Conservation (phyloP, 2,113 vertebrate genomes). For the Pica pica region DNA sequence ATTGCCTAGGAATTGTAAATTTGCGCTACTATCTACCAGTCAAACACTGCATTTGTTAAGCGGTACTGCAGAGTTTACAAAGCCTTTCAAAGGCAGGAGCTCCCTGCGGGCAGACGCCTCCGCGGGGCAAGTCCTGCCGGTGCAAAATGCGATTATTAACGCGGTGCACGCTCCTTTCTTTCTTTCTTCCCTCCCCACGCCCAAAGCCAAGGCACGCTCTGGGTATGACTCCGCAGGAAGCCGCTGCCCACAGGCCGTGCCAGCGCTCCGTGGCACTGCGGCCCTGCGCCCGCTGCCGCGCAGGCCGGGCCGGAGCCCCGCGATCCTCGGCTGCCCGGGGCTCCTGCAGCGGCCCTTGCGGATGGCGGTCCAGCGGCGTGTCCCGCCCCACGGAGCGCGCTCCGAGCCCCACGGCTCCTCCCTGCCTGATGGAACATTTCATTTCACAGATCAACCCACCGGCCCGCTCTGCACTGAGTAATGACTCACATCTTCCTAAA, state of each 20-base stretch:
- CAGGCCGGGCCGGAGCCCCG: not conserved
- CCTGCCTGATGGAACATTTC: not conserved
- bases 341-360: not conserved
- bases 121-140: not conserved
- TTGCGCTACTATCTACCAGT: not conserved
- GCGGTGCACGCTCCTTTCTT: rapidly evolving
- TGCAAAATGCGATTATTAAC: not conserved
- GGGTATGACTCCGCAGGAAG: not conserved
- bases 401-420: not conserved
- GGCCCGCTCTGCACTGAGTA: not conserved
- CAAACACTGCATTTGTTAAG: not conserved
- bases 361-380: not conserved
- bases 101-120: not conserved
- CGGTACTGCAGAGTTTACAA: not conserved
- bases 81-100: not conserved
- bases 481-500: conserved; percentile 47
- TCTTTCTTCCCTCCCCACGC: rapidly evolving
- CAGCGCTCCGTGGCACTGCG: rapidly evolving
- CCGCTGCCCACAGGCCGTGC: not conserved
- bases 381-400: not conserved
- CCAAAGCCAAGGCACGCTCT: rapidly evolving
- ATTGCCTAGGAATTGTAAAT: not conserved
- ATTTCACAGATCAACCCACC: not conserved
- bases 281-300: rapidly evolving
- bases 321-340: not conserved